A percentile compares a stretch with the other conserved stretches of the same genome.
Conservation (phyloP, 1,140 invertebrate species). For the Leptinotarsa undecemlineata region DNA sequence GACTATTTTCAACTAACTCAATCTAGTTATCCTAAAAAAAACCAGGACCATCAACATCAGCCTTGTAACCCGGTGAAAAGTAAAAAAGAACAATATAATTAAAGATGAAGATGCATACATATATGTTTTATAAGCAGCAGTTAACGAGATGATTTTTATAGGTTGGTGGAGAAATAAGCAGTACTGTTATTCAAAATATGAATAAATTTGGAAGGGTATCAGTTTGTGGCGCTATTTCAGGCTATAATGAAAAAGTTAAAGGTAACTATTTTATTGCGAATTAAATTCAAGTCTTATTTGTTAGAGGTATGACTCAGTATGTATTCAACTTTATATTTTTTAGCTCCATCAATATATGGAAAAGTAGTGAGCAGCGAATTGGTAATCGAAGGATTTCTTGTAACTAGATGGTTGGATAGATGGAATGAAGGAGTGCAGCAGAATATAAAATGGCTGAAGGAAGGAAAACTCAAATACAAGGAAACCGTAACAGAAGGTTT, state of each 20-base stretch:
- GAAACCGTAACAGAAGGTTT: conserved; percentile 70
- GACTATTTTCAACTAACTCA: background rate
- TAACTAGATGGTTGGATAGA: conserved; percentile 60
- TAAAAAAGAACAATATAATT: too few species aligned
- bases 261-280: background rate
- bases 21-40: too few species aligned
- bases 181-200: conserved; percentile 65
- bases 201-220: conserved; percentile 64
- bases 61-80: too few species aligned
- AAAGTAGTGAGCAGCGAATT: conserved; percentile 57
- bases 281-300: conserved; percentile 42
- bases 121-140: conserved; percentile 43
- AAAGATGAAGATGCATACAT: background rate
- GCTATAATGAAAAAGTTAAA: conserved; percentile 33
- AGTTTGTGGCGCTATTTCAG: conserved; percentile 67
- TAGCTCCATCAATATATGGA: conserved; percentile 40
- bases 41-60: too few species aligned
- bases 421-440: conserved; percentile 65
- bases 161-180: conserved; percentile 71
- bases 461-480: conserved; percentile 65
- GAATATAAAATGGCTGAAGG: conserved; percentile 60
- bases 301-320: conserved; percentile 39
- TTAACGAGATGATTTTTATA: conserved; percentile 5
- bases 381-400: conserved; percentile 69
- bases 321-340: conserved; percentile 36